Evolutionary conservation across 1,140 invertebrate genomes (phyloP).

Genomic region (Aphis craccivora): DNA sequence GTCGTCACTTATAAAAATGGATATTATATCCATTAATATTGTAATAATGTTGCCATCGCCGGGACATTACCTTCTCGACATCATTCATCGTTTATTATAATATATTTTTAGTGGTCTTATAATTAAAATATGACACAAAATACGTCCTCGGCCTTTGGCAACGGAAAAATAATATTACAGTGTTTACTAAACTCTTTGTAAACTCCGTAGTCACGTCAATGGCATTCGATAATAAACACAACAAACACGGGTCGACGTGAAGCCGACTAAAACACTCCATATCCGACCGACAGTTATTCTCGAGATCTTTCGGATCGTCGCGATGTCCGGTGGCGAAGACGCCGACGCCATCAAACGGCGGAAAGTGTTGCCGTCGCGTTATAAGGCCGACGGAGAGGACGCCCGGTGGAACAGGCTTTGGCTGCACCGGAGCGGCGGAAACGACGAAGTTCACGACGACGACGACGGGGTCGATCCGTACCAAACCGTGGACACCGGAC

Average conservation of each 20-base stretch:
- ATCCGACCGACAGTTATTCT: too few relatives aligned
- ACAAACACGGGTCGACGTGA: neutral
- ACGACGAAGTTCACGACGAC: neutral
- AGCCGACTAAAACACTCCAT: too few relatives aligned
- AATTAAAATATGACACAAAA: too few relatives aligned
- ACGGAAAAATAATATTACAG: neutral
- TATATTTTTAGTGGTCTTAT: too few relatives aligned
- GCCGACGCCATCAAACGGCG: too few relatives aligned
- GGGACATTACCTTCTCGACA: too few relatives aligned
- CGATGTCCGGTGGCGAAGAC: neutral
- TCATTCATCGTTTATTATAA: too few relatives aligned
- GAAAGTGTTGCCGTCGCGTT: neutral
- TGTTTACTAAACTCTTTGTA: neutral
- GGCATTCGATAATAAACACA: neutral
- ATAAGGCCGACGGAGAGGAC: neutral
- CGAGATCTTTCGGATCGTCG: neutral
- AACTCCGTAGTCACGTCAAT: neutral
- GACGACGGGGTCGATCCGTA: constrained; percentile 23
- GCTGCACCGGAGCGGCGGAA: neutral
- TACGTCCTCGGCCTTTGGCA: neutral
- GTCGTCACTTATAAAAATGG: too few relatives aligned
- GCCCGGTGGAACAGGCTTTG: constrained; percentile 33
- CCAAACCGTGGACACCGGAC: neutral
- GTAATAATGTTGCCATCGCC: too few relatives aligned
- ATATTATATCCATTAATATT: too few relatives aligned